phyloP scores from a whole-genome alignment of 2,113 vertebrate genomes.

The Rhizomys pruinosus region DNA sequence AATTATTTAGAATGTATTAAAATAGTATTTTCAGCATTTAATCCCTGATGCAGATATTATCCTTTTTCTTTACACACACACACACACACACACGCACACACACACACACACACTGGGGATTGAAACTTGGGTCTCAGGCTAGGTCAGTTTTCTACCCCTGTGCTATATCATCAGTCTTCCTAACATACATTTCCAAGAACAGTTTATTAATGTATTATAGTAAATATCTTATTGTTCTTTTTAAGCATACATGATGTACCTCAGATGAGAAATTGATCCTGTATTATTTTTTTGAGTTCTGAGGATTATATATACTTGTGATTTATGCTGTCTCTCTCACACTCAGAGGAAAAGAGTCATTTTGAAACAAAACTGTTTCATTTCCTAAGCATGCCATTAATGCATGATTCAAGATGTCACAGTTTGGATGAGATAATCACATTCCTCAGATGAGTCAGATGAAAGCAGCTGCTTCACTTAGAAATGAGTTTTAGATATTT shows the following conservation, averaged over 20 bases:
- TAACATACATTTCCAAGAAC: slow-evolving; percentile 5
- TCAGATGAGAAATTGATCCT: slow-evolving; percentile 10
- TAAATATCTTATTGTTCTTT: slow-evolving; percentile 37
- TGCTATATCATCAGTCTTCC: neutral
- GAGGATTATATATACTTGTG: slow-evolving; percentile 20
- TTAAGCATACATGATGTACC: slow-evolving; percentile 14
- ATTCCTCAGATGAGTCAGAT: slow-evolving; percentile 76
- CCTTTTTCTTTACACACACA: neutral
- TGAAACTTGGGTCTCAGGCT: neutral
- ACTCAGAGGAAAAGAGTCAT: slow-evolving; percentile 39
- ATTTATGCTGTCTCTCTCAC: slow-evolving; percentile 52
- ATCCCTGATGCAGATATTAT: neutral
- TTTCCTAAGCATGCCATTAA: slow-evolving; percentile 75
- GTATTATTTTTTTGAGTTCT: slow-evolving; percentile 50
- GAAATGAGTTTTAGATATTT: slow-evolving; percentile 62
- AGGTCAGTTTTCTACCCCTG: neutral
- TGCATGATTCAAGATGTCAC: slow-evolving; percentile 75
- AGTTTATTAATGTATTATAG: slow-evolving; percentile 7
- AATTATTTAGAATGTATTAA: slow-evolving; percentile 46
- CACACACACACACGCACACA: too few relatives aligned
- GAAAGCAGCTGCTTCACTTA: slow-evolving; percentile 68
- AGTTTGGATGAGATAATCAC: slow-evolving; percentile 75
- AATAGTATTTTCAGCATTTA: slow-evolving; percentile 33
- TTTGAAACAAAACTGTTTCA: slow-evolving; percentile 78
- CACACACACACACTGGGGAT: neutral